Base-by-base conservation (phyloP, 2,797 vertebrate genomes). In the Bradypodion ventrale region DNA sequence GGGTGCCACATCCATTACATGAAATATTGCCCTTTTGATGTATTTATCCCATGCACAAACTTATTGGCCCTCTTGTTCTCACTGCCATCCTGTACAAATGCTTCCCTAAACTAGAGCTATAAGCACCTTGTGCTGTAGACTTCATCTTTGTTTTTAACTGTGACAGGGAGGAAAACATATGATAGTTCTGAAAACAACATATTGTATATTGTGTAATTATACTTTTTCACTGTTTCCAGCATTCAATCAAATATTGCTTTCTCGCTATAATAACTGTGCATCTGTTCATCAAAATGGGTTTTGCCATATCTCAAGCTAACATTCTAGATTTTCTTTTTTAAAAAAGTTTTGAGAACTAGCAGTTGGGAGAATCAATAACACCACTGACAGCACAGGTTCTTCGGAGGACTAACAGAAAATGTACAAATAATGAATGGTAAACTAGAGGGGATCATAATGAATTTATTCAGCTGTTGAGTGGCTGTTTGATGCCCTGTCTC, bases 141-240 rank as follows among this genome's bases (percentile, higher is more conserved):
- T 87, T 89, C 73, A 78, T 74, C 10, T 74, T 23, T 65, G 29
- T 82, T 29, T 69, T 65, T 85, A 21, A 83, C 3, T 16, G 21
- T 15, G 29, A 63, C 2, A 72, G 19, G 63, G 12, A 75, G 5
- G 85, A 85, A 83, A 29, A 63, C 85, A 59, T 2, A 15, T 37
- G 10, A 69, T 75, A 32, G 16, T 81, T 49, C 83, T 72, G 40
- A 49, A 90, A 88, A 74, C 75, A 84, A 75, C 5, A 83, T 37
- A 70, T 76, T 76, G 85, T 69, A 69, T n/a, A 78, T 15, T 7
- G 78, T 46, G 42, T 29, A 89, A 86, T 78, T 1, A 74, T 74
- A 87, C 88, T 44, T 68, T 80, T 40, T 37, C 86, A 86, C 85
- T 83, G 46, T 88, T 88, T 79, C 88, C 85, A 37, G 19, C 56